Evolutionary conservation across 1,140 invertebrate species (phyloP), one percentile per base, ranked within the genome.

Genomic region (Drosophila kanapiae): DNA sequence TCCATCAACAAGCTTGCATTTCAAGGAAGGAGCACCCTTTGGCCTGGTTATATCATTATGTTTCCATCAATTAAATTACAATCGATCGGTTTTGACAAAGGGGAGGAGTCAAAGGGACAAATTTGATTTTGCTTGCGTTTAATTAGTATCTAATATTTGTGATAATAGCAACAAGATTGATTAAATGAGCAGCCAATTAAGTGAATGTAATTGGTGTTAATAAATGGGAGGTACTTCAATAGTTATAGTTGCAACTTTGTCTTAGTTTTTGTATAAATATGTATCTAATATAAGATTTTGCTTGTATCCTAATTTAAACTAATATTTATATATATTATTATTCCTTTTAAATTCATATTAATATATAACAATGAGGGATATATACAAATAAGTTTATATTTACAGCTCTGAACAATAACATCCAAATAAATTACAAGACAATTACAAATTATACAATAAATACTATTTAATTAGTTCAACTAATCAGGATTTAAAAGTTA

Each of bases 51-150:
- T 65, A 62, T 49, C 49, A 70, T 74, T 40, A 72, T 62, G 59
- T 56, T 60, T 60, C 61, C 64, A 86, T 65, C 64, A 60, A 85
- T 84, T 85, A 49, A 78, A 85, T 84, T 77, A 69, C 42, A 45
- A 54, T 31, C 14, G 40, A 47, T 38, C 31, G 40, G 23, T 48
- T 33, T 45, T 10, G 18, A n/a, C 56, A 49, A 31, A 51, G 23
- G 49, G n/a, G 42, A 6, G 7, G 16, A 16, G 23, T 10, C 11
- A 2, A 42, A 27, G 42, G 29, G 10, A n/a, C 23, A 38, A 64
- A 60, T 60, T 59, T 40, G 45, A 37, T 37, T 16, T 37, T 14
- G 40, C 31, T 35, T 31, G 18, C 27, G 37, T 53, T 13, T 11
- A 49, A 62, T 62, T 54, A 54, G 35, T 49, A 16, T 37, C 31